A percentile compares a stretch with the other conserved stretches of the same genome.
Conservation (phyloP, 2,888 invertebrate genomes). For the Epistrophe grossulariae region DNA sequence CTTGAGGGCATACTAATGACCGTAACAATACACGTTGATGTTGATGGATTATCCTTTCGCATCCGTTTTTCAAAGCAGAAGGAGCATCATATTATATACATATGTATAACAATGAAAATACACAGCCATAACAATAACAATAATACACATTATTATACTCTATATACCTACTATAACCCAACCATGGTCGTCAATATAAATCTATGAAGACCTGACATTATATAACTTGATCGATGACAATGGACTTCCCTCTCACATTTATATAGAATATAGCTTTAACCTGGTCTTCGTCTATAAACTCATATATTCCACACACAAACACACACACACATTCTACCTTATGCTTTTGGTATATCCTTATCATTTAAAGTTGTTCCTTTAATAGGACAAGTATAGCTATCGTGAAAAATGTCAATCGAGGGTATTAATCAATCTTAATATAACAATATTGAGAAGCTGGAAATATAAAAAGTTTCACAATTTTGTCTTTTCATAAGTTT, state of each 20-base stretch:
- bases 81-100: neutral
- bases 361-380: conserved; percentile 31
- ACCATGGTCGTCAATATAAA: conserved; percentile 66
- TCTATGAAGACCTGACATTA: conserved; percentile 67
- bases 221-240: conserved; percentile 71
- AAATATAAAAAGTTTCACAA: neutral
- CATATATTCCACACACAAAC: neutral
- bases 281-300: conserved; percentile 1
- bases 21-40: conserved; percentile 74
- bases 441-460: neutral
- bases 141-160: conserved; percentile 34
- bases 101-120: conserved; percentile 36
- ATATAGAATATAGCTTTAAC: conserved; percentile 24
- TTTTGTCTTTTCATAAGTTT: neutral
- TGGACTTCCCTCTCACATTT: conserved; percentile 53
- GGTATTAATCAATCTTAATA: conserved; percentile 45
- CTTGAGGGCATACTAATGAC: conserved; percentile 72
- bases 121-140: conserved; percentile 47
- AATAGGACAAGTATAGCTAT: conserved; percentile 31
- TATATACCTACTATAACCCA: conserved; percentile 33
- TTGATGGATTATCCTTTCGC: conserved; percentile 73
- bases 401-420: conserved; percentile 31
- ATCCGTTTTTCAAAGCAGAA: conserved; percentile 54
- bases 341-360: neutral
- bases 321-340: neutral